A percentile compares a stretch with the other conserved stretches of the same genome.
phyloP scores from a whole-genome alignment of 2,797 vertebrate species.

The Nannoperca obscura region DNA sequence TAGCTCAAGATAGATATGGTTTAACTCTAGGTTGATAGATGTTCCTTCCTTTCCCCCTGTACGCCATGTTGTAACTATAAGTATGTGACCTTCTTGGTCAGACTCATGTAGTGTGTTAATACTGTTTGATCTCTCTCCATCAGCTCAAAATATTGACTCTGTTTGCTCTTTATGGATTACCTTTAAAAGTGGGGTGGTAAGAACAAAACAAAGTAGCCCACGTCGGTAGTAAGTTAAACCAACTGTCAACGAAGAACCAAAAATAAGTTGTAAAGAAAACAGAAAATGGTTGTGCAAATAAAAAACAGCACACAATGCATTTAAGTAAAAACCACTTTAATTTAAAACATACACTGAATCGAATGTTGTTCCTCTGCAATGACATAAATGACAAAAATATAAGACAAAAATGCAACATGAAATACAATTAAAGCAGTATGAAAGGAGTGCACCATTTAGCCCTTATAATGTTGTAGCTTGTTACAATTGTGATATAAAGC shows the following conservation, averaged over 20 bases:
- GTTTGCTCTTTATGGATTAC: too few species aligned
- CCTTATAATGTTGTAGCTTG: not conserved
- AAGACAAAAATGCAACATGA: not conserved
- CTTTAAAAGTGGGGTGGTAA: not conserved
- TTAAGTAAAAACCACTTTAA: not conserved
- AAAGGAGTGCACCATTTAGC: not conserved
- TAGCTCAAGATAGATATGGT: too few species aligned
- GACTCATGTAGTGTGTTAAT: too few species aligned
- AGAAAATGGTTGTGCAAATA: not conserved
- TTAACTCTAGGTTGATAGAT: too few species aligned
- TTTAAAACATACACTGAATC: slow-evolving; percentile 1
- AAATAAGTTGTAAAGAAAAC: not conserved
- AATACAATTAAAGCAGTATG: not conserved
- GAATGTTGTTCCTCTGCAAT: not conserved
- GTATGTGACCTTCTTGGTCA: too few species aligned
- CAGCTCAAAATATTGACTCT: too few species aligned
- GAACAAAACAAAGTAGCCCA: not conserved
- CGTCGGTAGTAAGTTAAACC: not conserved
- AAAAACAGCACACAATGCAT: not conserved
- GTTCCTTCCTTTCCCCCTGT: too few species aligned
- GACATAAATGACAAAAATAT: not conserved
- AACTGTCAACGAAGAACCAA: not conserved
- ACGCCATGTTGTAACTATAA: too few species aligned
- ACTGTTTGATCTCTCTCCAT: too few species aligned
- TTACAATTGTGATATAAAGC: not conserved